These are phyloP conservation scores for Fundulus diaphanus DNA, from an alignment of 2,797 vertebrate species.

Conservation along the genomic window DNA sequence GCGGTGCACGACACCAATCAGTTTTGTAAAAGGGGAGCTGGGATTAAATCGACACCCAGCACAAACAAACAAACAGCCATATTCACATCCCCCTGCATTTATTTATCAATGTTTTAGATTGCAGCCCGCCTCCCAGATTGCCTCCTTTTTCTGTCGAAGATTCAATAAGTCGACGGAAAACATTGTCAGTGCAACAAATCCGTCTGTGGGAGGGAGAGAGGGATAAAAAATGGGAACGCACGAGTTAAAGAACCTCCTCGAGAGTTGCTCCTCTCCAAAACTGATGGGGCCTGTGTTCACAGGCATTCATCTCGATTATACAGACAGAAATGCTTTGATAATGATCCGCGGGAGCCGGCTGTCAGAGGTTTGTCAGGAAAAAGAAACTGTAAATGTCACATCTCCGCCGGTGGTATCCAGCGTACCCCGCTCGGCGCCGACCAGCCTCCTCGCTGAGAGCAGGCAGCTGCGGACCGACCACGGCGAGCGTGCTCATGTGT, in stretches of 20 bases:
- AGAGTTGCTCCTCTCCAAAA: conserved; percentile 63
- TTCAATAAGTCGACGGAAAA: conserved; percentile 83
- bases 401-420: conserved; percentile 66
- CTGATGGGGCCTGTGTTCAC: conserved; percentile 70
- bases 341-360: conserved; percentile 78
- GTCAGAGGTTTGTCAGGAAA: conserved; percentile 80
- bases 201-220: conserved; percentile 60
- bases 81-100: conserved; percentile 80
- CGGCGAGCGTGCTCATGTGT: conserved; percentile 34
- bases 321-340: conserved; percentile 79
- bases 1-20: conserved; percentile 87
- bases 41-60: conserved; percentile 76
- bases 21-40: conserved; percentile 75
- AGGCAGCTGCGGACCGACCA: conserved; percentile 63
- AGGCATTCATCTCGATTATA: conserved; percentile 82
- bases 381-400: conserved; percentile 78
- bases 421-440: conserved; percentile 60
- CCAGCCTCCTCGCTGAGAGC: conserved; percentile 63
- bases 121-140: conserved; percentile 76
- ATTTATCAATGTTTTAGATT: conserved; percentile 86
- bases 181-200: conserved; percentile 80
- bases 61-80: conserved; percentile 82
- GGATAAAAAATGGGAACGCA: conserved; percentile 70
- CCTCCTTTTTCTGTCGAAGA: conserved; percentile 74
- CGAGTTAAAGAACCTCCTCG: conserved; percentile 27